Base-by-base conservation (phyloP, 1,140 invertebrate genomes). In the Zaprionus taronus region DNA sequence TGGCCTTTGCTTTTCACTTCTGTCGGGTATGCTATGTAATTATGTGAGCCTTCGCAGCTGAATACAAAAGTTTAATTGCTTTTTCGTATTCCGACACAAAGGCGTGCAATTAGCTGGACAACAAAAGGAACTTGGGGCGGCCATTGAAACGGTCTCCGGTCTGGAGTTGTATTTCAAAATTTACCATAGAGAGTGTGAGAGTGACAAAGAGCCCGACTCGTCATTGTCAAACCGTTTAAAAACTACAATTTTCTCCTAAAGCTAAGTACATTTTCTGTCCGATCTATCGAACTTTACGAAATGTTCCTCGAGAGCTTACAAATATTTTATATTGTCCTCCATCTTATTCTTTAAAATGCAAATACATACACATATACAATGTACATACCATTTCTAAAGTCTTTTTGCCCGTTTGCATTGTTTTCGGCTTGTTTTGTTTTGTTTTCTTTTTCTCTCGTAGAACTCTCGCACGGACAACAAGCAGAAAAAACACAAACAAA, bases 401-500 rank as follows among this genome's bases (percentile, higher is more conserved):
- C 56, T 26, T 68, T 47, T 44, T 24, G 24, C 36, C 36, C 14
- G 14, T 34, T 38, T 12, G 38, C 38, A 57, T 72, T 55, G 64
- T 68, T 64, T 56, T 51, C 60, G 68, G 60, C 77, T 58, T 78
- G 72, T 69, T 66, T 68, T 70, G 64, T 53, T 68, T 51, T 57
- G 51, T 61, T 69, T 72, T 68, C 49, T 28, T 73, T 78, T 24
- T 47, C 56, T 61, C 31, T 11, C 9, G 22, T 61, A 58, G 63
- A 57, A 67, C 73, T 62, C 51, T 51, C 79, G 58, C 83, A 71
- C 49, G 60, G 55, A 61, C 64, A 77, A 69, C 74, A 38, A 71
- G 44, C 76, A 71, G 62, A 78, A 86, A 86, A 31, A 86, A 83
- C 68, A 79, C 78, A 87, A 84, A 87, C 84, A 89, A 89, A 90